These are phyloP conservation scores for Battus philenor DNA, from an alignment of 1,140 invertebrate species.

Conservation along the genomic window DNA sequence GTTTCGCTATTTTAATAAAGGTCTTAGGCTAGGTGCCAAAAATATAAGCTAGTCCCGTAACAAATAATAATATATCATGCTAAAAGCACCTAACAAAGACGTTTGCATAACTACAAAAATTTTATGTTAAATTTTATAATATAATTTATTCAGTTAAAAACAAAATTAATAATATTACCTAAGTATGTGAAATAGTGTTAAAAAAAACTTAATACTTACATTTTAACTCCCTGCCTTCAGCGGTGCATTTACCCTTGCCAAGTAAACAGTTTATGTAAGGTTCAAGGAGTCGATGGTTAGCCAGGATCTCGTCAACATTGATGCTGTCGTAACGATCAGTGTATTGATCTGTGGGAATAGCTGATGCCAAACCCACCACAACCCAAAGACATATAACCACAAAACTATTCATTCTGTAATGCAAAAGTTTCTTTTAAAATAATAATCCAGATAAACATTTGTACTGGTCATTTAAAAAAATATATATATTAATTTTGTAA, in stretches of 20 bases:
- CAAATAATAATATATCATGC: too few species aligned
- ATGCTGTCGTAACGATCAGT: constrained; percentile 83
- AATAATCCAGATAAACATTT: background rate
- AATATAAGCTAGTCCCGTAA: too few species aligned
- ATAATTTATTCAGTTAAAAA: too few species aligned
- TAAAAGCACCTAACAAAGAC: too few species aligned
- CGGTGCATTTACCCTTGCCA: constrained; percentile 80
- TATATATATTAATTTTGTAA: background rate
- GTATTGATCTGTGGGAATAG: constrained; percentile 71
- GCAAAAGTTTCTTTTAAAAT: background rate
- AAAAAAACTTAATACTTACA: too few species aligned
- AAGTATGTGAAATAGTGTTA: too few species aligned
- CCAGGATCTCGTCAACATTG: constrained; percentile 80
- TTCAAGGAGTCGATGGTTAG: constrained; percentile 79
- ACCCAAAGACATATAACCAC: constrained; percentile 15
- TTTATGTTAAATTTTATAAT: too few species aligned
- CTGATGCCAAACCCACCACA: constrained; percentile 16
- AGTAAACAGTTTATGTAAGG: constrained; percentile 82
- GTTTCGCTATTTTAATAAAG: too few species aligned
- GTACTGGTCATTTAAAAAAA: too few species aligned
- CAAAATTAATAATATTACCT: too few species aligned
- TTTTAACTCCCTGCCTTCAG: constrained; percentile 82
- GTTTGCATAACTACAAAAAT: too few species aligned
- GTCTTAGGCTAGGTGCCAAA: too few species aligned
- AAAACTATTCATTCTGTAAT: constrained; percentile 43